Conservation (phyloP, 2,113 vertebrate species). For the Pterocles burchelli region DNA sequence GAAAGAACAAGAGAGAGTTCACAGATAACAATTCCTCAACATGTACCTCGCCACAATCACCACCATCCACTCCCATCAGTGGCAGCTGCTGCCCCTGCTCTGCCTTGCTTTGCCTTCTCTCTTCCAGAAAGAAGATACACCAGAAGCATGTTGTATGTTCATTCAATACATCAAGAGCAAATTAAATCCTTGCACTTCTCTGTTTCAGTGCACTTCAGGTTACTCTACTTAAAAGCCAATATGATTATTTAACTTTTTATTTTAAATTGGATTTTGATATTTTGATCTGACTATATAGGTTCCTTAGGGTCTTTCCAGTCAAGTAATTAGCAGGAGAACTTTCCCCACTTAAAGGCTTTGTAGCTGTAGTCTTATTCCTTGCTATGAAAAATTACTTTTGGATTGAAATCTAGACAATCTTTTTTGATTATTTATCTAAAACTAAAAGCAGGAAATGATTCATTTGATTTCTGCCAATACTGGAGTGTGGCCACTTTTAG, state of each 20-base stretch:
- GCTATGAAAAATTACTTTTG: constrained; percentile 77
- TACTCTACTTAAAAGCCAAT: background rate
- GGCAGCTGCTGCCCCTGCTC: background rate
- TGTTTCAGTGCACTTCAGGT: background rate
- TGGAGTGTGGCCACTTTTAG: constrained; percentile 86
- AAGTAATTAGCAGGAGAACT: constrained; percentile 7
- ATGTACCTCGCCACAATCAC: background rate
- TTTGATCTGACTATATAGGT: background rate
- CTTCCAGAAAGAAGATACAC: background rate
- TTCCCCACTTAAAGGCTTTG: constrained; percentile 16
- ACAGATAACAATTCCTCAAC: background rate
- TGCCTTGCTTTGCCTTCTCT: background rate
- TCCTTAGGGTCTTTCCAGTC: background rate
- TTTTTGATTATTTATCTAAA: constrained; percentile 85
- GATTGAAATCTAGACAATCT: constrained; percentile 80
- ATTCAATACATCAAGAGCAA: background rate
- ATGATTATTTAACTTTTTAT: constrained; percentile 11
- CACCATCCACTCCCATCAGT: background rate
- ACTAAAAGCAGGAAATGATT: constrained; percentile 91
- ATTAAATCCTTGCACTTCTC: background rate
- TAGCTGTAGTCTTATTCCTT: constrained; percentile 33
- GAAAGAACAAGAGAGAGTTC: background rate
- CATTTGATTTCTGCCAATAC: constrained; percentile 88
- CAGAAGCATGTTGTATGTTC: background rate
- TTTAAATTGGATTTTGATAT: constrained; percentile 46